phyloP scores from a whole-genome alignment of 2,113 vertebrate species.

The Puntigrus tetrazona region DNA sequence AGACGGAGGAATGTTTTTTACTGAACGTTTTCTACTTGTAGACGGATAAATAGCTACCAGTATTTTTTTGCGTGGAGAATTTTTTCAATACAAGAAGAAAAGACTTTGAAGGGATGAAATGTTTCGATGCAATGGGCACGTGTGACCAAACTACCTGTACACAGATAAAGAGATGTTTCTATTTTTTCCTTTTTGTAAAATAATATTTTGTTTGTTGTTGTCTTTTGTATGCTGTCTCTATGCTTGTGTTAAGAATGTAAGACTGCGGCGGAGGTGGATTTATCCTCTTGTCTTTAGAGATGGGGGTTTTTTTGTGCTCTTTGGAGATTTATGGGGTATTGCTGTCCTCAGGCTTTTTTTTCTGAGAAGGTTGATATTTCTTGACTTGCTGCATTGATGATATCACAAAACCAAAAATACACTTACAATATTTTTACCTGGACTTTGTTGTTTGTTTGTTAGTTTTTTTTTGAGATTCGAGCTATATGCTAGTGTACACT shows the following conservation, averaged over 20 bases:
- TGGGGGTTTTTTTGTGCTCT: conserved; percentile 37
- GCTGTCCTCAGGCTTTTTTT: conserved; percentile 48
- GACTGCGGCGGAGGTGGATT: conserved; percentile 32
- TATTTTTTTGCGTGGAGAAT: conserved; percentile 65
- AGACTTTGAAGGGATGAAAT: conserved; percentile 55
- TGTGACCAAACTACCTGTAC: conserved; percentile 59
- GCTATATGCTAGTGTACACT: not conserved
- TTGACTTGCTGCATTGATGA: conserved; percentile 70
- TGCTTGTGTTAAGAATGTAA: conserved; percentile 65
- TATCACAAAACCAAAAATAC: conserved; percentile 77
- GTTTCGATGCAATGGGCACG: conserved; percentile 58
- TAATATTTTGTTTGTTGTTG: conserved; percentile 26
- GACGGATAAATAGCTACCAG: conserved; percentile 64
- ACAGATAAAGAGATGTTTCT: conserved; percentile 61
- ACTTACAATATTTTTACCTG: conserved; percentile 61
- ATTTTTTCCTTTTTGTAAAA: conserved; percentile 61
- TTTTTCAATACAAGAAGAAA: conserved; percentile 33
- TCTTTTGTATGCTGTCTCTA: conserved; percentile 65
- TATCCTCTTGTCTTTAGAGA: conserved; percentile 9
- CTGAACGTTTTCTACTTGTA: conserved; percentile 75
- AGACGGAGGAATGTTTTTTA: conserved; percentile 35
- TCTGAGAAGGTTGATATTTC: conserved; percentile 55
- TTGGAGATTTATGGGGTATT: conserved; percentile 22
- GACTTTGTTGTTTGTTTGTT: conserved; percentile 24
- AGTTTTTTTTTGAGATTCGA: not conserved